Percentiles rank a stretch among this genome's conserved stretches.
These are phyloP conservation scores for Spinus pinus DNA, from an alignment of 2,797 vertebrate genomes.

Conservation along the genomic window DNA sequence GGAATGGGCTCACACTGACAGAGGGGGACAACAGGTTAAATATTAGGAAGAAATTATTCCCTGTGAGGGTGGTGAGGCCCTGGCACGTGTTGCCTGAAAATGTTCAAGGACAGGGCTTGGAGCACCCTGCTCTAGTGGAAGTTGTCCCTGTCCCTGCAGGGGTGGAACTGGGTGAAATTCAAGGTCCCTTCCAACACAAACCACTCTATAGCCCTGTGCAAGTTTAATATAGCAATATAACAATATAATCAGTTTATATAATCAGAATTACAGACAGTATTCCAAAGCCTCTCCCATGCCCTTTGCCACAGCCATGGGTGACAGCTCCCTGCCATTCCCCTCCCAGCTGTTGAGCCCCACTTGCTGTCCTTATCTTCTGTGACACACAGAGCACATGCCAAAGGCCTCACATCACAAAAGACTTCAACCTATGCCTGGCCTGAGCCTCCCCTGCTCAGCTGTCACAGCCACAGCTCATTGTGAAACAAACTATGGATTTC, in stretches of 20 bases:
- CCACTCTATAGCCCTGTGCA: neutral
- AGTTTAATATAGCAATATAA: neutral
- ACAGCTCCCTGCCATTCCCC: neutral
- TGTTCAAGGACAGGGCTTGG: rapidly evolving
- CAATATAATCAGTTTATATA: neutral
- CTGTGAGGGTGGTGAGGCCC: neutral
- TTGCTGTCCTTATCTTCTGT: conserved; percentile 55
- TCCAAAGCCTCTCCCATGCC: conserved; percentile 17
- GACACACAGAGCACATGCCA: conserved; percentile 64
- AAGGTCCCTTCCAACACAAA: neutral
- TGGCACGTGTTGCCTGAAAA: neutral
- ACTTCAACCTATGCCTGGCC: conserved; percentile 3
- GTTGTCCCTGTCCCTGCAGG: neutral
- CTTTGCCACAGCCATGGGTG: neutral
- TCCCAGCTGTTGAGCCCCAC: conserved; percentile 64
- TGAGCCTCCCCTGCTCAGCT: conserved; percentile 57
- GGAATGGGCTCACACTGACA: neutral
- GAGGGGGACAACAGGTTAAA: neutral
- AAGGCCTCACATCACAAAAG: conserved; percentile 30
- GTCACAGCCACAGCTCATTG: neutral
- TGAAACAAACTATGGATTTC: neutral
- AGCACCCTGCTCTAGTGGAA: neutral
- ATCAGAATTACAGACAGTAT: neutral
- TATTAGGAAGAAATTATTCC: neutral
- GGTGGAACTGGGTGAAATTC: neutral